phyloP scores from a whole-genome alignment of 1,140 invertebrate genomes.

The Lordiphosa mommai region DNA sequence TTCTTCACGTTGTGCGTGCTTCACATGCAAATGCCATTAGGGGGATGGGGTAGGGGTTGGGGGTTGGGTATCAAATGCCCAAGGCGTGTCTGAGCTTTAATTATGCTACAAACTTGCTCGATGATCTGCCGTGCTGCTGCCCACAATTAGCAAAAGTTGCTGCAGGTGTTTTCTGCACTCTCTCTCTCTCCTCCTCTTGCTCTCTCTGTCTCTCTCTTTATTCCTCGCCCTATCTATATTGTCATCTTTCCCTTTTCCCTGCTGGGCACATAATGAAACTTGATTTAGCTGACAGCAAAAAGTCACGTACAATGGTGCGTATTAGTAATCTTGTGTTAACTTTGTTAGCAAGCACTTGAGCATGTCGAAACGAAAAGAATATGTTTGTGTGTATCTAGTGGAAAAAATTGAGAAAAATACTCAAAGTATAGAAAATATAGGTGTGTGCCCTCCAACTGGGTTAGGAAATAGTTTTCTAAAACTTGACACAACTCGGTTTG shows the following conservation, averaged over 20 bases:
- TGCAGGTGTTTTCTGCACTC: constrained; percentile 60
- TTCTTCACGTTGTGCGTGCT: neutral
- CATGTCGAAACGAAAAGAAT: constrained; percentile 35
- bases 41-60: neutral
- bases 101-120: constrained; percentile 67
- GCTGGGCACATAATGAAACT: constrained; percentile 70
- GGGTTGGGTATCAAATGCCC: constrained; percentile 4
- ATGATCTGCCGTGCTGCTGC: constrained; percentile 24
- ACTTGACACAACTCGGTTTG: constrained; percentile 14
- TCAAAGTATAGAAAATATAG: constrained; percentile 8
- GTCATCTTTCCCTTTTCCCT: constrained; percentile 8
- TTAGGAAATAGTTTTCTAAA: constrained; percentile 35
- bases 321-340: constrained; percentile 75
- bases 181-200: too few relatives aligned
- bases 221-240: constrained; percentile 16
- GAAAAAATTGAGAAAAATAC: constrained; percentile 7
- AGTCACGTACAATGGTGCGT: constrained; percentile 75
- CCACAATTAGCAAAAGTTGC: constrained; percentile 68
- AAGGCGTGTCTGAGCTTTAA: constrained; percentile 60
- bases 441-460: constrained; percentile 31
- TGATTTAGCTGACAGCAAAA: constrained; percentile 76
- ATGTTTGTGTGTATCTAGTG: constrained; percentile 1
- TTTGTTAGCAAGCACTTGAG: constrained; percentile 71
- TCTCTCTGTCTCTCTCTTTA: neutral
- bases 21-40: constrained; percentile 30